phyloP scores from a whole-genome alignment of 2,113 vertebrate genomes.

The Struthidea cinerea region DNA sequence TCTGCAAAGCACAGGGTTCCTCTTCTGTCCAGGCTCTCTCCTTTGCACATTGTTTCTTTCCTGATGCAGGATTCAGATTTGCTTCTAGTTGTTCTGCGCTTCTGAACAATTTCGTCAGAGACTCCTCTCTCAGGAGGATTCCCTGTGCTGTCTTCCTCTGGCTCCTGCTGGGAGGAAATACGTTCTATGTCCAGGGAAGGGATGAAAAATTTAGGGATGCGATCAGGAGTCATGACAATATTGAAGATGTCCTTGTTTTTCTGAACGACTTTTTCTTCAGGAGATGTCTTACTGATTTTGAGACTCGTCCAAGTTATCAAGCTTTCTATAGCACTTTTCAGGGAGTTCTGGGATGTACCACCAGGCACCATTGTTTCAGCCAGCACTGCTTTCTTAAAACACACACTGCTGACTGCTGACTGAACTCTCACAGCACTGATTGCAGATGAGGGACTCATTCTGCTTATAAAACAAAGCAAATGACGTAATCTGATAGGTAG shows the following conservation, averaged over 20 bases:
- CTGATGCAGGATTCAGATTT: constrained; percentile 28
- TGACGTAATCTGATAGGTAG: constrained; percentile 30
- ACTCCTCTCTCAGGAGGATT: not conserved
- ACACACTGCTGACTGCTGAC: not conserved
- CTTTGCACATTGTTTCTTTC: not conserved
- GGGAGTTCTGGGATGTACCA: not conserved
- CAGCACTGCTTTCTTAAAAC: not conserved
- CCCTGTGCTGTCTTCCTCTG: not conserved
- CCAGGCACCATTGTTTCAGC: constrained; percentile 40
- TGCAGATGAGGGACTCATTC: not conserved
- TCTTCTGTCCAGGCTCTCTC: not conserved
- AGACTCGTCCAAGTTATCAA: constrained; percentile 39
- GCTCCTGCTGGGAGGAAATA: not conserved
- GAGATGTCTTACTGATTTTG: constrained; percentile 7
- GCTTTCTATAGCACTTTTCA: constrained; percentile 43
- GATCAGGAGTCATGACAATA: constrained; percentile 68
- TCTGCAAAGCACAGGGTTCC: constrained; percentile 2
- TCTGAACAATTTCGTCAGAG: not conserved
- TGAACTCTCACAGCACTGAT: constrained; percentile 20
- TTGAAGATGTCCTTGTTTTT: constrained; percentile 56
- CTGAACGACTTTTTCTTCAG: constrained; percentile 2
- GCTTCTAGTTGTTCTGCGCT: not conserved
- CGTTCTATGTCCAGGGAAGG: constrained; percentile 57
- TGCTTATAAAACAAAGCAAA: constrained; percentile 63
- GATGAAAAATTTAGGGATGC: constrained; percentile 71